Conservation (phyloP, 2,113 vertebrate species). For the Leucosticte australis region DNA sequence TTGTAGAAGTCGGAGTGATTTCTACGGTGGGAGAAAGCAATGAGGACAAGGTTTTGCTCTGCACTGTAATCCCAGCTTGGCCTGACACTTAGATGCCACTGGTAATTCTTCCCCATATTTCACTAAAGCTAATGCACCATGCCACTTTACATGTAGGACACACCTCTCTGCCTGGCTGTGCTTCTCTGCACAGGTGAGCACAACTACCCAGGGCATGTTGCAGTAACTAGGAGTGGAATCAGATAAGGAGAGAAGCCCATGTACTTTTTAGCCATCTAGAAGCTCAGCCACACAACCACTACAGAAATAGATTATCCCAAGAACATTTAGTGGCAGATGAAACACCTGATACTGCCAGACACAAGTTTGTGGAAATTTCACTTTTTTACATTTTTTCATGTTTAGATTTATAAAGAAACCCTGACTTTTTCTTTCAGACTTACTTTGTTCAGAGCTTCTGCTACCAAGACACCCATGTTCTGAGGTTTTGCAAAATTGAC, state of each 20-base stretch:
- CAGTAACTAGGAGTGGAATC: background rate
- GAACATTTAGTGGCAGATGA: background rate
- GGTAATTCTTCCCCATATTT: background rate
- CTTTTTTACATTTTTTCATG: background rate
- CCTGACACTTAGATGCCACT: background rate
- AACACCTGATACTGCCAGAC: background rate
- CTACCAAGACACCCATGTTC: constrained; percentile 72
- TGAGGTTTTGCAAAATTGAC: constrained; percentile 76
- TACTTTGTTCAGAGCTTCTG: constrained; percentile 86
- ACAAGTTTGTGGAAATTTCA: background rate
- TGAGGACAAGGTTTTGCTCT: background rate
- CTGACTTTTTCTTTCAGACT: background rate
- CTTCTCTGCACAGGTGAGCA: background rate
- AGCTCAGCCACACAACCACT: background rate
- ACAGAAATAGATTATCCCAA: background rate
- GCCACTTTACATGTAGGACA: background rate
- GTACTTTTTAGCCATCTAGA: background rate
- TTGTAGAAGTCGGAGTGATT: background rate
- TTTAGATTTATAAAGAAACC: background rate
- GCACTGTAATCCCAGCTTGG: background rate
- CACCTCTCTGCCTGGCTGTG: background rate
- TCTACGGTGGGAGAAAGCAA: background rate
- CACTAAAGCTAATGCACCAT: too few relatives aligned
- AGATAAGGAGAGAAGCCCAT: background rate
- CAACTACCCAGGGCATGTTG: rapidly evolving